Evolutionary conservation across 2,888 invertebrate genomes (phyloP).

Genomic region (Strigamia crassipes): DNA sequence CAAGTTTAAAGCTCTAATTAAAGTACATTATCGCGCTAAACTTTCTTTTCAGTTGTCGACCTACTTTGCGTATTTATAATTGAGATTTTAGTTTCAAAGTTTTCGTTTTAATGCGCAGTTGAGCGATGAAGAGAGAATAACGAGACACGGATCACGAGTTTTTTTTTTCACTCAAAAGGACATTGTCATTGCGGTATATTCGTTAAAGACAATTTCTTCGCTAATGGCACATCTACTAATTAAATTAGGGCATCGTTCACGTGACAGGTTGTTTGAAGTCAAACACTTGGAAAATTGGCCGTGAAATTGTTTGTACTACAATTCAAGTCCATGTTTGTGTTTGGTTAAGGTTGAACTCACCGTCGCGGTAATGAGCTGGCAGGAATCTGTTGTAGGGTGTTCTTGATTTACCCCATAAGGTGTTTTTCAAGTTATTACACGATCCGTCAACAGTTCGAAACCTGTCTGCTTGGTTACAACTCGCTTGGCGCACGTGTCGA

Average conservation of each 20-base stretch:
- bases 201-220: neutral
- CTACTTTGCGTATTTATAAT: conserved; percentile 3
- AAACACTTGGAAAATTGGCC: conserved; percentile 7
- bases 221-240: conserved; percentile 6
- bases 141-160: neutral
- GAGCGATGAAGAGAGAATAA: neutral
- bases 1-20: conserved; percentile 36
- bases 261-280: neutral
- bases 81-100: neutral
- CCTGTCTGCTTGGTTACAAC: conserved; percentile 33
- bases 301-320: neutral
- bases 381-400: conserved; percentile 46
- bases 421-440: conserved; percentile 46
- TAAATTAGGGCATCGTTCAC: neutral
- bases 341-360: conserved; percentile 33
- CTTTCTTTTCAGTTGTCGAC: neutral
- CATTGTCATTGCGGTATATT: neutral
- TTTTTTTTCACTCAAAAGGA: neutral
- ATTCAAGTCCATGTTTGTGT: conserved; percentile 23
- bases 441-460: conserved; percentile 46
- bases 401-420: conserved; percentile 46
- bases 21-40: conserved; percentile 35
- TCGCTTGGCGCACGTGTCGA: conserved; percentile 43
- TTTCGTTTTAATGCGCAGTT: neutral
- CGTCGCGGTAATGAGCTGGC: conserved; percentile 45